Base-by-base conservation (phyloP, 2,113 vertebrate genomes). In the Coracopsis vasa region DNA sequence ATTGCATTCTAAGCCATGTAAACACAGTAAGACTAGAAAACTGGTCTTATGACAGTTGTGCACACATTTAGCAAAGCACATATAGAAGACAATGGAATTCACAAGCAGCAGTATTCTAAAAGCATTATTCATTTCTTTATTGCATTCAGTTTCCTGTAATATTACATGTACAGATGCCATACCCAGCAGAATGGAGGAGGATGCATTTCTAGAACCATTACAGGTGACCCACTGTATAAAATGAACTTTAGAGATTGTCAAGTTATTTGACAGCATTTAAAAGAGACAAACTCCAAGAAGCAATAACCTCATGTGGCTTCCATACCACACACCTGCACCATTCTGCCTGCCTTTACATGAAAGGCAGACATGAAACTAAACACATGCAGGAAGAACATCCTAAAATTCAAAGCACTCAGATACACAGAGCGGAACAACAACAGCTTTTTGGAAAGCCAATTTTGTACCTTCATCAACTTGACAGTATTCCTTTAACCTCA, bases 401-500 rank as follows among this genome's bases (percentile, higher is more conserved):
- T 6, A 56, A 88, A 95, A 94, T 73, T 58, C 28, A 28, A 75
- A 62, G 50, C 19, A 42, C 33, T 66, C 23, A 15, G 19, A 39
- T 7, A 39, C 0, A 54, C 0, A 28, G 2, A 84, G 18, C n/a
- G 53, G 39, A 54, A 72, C 4, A 6, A 33, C 2, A 1, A 35
- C 44, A 91, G 61, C 33, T 71, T 95, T 92, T 75, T 89, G 47
- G 18, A 16, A 56, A 6, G 18, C 33, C 21, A 37, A 3, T 58
- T 65, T 45, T 50, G 27, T 61, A 67, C 48, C 73, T 84, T 69
- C 62, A 21, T 41, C 73, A 84, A 31, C 51, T 69, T 80, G 74
- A 45, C 74, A 58, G 67, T 56, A 64, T 65, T 74, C 78, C 85
- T 95, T 95, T 96, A 94, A 93, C 85, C 66, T 92, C 62, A 8